These are phyloP conservation scores for Paracanthobrama guichenoti DNA, from an alignment of 2,113 vertebrate species.

Conservation along the genomic window DNA sequence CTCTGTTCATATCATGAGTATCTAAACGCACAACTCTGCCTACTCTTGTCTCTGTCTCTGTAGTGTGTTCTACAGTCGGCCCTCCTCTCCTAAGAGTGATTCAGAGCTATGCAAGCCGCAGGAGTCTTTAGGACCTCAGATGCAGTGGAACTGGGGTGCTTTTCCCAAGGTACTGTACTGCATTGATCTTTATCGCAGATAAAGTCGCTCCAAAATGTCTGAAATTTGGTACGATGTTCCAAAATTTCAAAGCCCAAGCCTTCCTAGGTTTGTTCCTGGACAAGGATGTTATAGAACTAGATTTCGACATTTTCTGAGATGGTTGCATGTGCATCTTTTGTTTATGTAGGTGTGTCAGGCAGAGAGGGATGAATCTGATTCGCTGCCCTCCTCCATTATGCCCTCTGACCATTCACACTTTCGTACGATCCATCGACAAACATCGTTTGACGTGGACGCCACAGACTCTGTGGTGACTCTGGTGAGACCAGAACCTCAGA, in stretches of 20 bases:
- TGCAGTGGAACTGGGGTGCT: constrained; percentile 93
- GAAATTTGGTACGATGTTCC: neutral
- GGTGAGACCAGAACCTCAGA: constrained; percentile 71
- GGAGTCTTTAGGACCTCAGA: constrained; percentile 74
- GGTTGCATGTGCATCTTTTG: neutral
- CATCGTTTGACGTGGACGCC: constrained; percentile 68
- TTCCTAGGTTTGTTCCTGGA: neutral
- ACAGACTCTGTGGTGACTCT: constrained; percentile 64
- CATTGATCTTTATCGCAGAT: neutral
- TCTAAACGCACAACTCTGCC: neutral
- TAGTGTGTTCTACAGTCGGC: constrained; percentile 67
- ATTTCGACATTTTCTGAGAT: neutral
- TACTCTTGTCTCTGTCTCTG: neutral
- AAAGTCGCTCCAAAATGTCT: neutral
- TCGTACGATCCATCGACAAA: constrained; percentile 73
- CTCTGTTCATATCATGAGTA: neutral
- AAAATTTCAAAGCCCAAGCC: neutral
- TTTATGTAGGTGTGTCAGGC: constrained; percentile 64
- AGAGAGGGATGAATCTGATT: constrained; percentile 61
- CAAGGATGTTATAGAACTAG: neutral
- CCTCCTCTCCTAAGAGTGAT: constrained; percentile 85
- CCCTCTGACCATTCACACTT: constrained; percentile 66
- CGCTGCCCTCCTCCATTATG: constrained; percentile 40
- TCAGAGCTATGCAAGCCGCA: constrained; percentile 83
- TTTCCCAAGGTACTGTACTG: constrained; percentile 81